These are phyloP conservation scores for Drosophila lutescens DNA, from an alignment of 2,888 invertebrate genomes.

Conservation along the genomic window DNA sequence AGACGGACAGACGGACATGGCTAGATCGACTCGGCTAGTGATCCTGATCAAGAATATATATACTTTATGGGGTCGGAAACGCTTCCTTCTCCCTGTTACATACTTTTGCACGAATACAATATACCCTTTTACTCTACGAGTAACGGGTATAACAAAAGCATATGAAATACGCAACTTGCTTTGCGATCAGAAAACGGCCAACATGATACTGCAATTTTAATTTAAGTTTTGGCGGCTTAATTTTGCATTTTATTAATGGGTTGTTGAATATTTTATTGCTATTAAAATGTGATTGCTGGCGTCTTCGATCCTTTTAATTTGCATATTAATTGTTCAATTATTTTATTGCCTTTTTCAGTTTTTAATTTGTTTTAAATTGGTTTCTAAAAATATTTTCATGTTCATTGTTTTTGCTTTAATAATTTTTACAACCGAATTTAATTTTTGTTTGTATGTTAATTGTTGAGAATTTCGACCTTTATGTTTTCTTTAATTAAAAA, in stretches of 20 bases:
- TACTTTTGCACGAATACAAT: too few relatives aligned
- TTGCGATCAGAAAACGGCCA: background rate
- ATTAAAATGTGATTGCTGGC: conserved; percentile 20
- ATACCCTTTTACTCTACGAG: too few relatives aligned
- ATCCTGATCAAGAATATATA: too few relatives aligned
- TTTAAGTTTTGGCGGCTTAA: conserved; percentile 15
- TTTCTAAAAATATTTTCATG: background rate
- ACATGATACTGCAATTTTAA: conserved; percentile 34
- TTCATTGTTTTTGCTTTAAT: background rate
- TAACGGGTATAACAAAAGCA: too few relatives aligned
- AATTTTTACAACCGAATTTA: too few relatives aligned
- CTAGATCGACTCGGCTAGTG: too few relatives aligned
- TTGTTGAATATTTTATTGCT: conserved; percentile 18
- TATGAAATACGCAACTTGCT: conserved; percentile 20
- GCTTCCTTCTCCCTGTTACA: too few relatives aligned
- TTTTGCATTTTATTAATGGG: conserved; percentile 26
- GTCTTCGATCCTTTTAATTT: background rate
- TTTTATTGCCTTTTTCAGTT: background rate
- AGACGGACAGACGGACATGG: too few relatives aligned
- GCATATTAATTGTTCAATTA: background rate
- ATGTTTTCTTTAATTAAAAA: background rate
- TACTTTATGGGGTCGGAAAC: too few relatives aligned
- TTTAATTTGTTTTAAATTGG: background rate
- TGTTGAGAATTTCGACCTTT: background rate
- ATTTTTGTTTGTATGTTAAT: background rate